A percentile compares a stretch with the other conserved stretches of the same genome.
These are phyloP conservation scores for Drosophila bifasciata DNA, from an alignment of 1,140 invertebrate species.

Conservation along the genomic window DNA sequence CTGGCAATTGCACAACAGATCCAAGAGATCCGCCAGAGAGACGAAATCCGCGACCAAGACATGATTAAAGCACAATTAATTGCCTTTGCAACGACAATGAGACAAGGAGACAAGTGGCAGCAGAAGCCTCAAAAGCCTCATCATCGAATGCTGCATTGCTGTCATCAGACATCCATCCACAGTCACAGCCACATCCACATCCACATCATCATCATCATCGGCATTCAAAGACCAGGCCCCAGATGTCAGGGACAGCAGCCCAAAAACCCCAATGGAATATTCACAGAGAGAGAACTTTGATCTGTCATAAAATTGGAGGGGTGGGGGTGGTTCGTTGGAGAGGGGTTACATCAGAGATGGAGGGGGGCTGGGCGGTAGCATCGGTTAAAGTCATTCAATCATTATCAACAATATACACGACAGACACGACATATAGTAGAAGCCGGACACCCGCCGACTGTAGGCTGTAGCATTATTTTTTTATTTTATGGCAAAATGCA, in stretches of 20 bases:
- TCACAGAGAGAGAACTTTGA: slow-evolving; percentile 16
- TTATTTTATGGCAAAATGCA: slow-evolving; percentile 1
- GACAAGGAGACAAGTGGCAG: slow-evolving; percentile 4
- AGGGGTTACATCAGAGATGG: not conserved
- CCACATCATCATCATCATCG: not conserved
- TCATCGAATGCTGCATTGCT: slow-evolving; percentile 5
- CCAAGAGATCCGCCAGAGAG: slow-evolving; percentile 10
- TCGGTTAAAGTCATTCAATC: slow-evolving; percentile 8
- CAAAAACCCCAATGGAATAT: slow-evolving; percentile 10
- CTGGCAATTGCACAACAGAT: slow-evolving; percentile 34
- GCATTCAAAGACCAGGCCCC: slow-evolving; percentile 18
- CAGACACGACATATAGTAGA: slow-evolving; percentile 22
- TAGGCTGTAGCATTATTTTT: no score
- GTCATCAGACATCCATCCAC: slow-evolving; percentile 23
- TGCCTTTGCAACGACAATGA: slow-evolving; percentile 60
- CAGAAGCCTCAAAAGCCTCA: not conserved
- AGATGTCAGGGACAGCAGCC: slow-evolving; percentile 57
- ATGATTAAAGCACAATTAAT: slow-evolving; percentile 75
- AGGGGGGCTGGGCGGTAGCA: slow-evolving; percentile 1
- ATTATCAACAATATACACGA: slow-evolving; percentile 21
- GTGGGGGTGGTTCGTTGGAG: not conserved
- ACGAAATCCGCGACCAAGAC: slow-evolving; percentile 59
- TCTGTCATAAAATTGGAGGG: not conserved
- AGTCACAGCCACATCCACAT: no score
- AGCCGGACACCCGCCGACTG: not conserved